Evolutionary conservation across 2,888 invertebrate genomes (phyloP), one percentile per base, ranked within the genome.

Genomic region (Orthosia cruda): DNA sequence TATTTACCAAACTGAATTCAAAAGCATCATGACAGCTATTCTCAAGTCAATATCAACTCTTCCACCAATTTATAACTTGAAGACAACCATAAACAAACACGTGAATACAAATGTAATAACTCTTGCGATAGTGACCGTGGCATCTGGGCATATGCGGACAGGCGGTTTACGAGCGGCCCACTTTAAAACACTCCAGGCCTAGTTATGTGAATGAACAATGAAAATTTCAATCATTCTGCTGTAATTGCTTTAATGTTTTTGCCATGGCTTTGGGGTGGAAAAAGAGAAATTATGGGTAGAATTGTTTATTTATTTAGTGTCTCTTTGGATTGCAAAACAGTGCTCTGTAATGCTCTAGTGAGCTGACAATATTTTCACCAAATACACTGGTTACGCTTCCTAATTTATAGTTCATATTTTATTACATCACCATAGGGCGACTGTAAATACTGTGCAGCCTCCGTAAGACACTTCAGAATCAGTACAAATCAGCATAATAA

Each of bases 191-290:
- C 77, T 61, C 71, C 67, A 3, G 50, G 16, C 55, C 73, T 64
- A 71, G 85, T 80, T 83, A 85, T 81, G 71, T 72, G 81, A 72
- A 77, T 75, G 77, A 84, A 81, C 86, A 87, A 81, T 85, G 83
- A 87, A 87, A 87, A 83, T 86, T 87, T 85, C 81, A 87, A 79
- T 86, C 71, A 85, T 85, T 83, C 79, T 74, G 58, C 65, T 76
- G 71, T 86, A 86, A 86, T 85, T 85, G 72, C 74, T 80, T 77
- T 80, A 74, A 61, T 75, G 77, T 58, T 45, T 45, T 23, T 49
- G 40, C 69, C 58, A 57, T 45, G n/a, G 71, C 40, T 63, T 73
- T 62, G 52, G 55, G 55, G n/a, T 4, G 52, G 15, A 52, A 69
- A 81, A 68, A 0, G 26, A 32, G 26, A 52, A 76, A 66, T 61